Conservation (phyloP, 2,113 vertebrate genomes). For the Pteropus alecto region DNA sequence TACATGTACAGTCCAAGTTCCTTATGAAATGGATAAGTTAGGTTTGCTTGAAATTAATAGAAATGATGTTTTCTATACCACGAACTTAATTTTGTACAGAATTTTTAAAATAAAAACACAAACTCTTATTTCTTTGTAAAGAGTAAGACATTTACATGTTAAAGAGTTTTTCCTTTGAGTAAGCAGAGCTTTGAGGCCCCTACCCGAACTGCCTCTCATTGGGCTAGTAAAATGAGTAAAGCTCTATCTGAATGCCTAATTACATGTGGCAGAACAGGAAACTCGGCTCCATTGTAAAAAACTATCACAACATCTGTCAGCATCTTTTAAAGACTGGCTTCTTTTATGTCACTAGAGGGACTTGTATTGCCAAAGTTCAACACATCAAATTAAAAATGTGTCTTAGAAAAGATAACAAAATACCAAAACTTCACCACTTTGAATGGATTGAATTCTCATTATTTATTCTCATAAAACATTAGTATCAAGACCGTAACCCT, state of each 20-base stretch:
- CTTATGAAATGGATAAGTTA: not conserved
- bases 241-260: slow-evolving; percentile 49
- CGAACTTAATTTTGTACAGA: not conserved
- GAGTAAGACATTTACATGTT: slow-evolving; percentile 13
- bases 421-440: not conserved
- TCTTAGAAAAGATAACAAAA: slow-evolving; percentile 56
- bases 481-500: not conserved
- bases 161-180: slow-evolving; percentile 14
- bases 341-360: slow-evolving; percentile 58
- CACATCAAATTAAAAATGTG: slow-evolving; percentile 58
- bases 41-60: not conserved
- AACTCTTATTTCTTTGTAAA: not conserved
- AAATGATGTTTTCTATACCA: not conserved
- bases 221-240: slow-evolving; percentile 41
- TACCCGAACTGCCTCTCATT: not conserved
- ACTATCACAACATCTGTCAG: slow-evolving; percentile 60
- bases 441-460: slow-evolving; percentile 26
- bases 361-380: slow-evolving; percentile 43
- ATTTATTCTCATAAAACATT: slow-evolving; percentile 15
- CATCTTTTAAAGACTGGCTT: slow-evolving; percentile 56
- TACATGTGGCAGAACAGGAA: slow-evolving; percentile 39
- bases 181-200: not conserved
- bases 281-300: slow-evolving; percentile 28
- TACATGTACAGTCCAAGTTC: not conserved
- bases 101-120: not conserved